A percentile compares a stretch with the other conserved stretches of the same genome.
phyloP scores from a whole-genome alignment of 2,888 invertebrate genomes.

The Drosophila melanosoma region DNA sequence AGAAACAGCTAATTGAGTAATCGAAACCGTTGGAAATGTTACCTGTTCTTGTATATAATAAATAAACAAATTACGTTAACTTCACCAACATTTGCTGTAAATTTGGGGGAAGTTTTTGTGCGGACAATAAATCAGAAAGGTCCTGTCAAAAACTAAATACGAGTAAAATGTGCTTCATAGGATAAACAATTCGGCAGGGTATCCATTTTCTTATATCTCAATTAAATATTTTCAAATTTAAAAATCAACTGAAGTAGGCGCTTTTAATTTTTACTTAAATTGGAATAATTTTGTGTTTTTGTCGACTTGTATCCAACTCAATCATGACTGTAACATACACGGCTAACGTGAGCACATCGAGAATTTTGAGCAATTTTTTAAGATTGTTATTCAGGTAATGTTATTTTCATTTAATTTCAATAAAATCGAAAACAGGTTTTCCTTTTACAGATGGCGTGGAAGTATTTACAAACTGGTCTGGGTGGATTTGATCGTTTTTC shows the following conservation, averaged over 20 bases:
- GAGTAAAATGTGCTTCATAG: not conserved
- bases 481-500: slow-evolving; percentile 92
- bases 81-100: not conserved
- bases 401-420: no score
- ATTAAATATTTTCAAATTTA: no score
- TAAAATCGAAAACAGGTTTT: not conserved
- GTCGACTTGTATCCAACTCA: not conserved
- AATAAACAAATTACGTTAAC: not conserved
- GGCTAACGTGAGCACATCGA: slow-evolving; percentile 58
- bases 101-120: not conserved
- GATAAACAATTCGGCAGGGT: no score
- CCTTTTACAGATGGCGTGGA: slow-evolving; percentile 92
- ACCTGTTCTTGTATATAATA: not conserved
- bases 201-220: no score
- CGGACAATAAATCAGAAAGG: not conserved
- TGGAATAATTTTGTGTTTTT: not conserved
- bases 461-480: slow-evolving; percentile 97
- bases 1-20: not conserved
- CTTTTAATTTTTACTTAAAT: not conserved
- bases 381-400: slow-evolving; percentile 61
- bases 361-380: slow-evolving; percentile 61
- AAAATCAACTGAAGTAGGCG: slow-evolving; percentile 12
- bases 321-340: slow-evolving; percentile 75
- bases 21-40: not conserved
- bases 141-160: not conserved